Base-by-base conservation (phyloP, 1,140 invertebrate genomes). In the Drosophila littoralis region DNA sequence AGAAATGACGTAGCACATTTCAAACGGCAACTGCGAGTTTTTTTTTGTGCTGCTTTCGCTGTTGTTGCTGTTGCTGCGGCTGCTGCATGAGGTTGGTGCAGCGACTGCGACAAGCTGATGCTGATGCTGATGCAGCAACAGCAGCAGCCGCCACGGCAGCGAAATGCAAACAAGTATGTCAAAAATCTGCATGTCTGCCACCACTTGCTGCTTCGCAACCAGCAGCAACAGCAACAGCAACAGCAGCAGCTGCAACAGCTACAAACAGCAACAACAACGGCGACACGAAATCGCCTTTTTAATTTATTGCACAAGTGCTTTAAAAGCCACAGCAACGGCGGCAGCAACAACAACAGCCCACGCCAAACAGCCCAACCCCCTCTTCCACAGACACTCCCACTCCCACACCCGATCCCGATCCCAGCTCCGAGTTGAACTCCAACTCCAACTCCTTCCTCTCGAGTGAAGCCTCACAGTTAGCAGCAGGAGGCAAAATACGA, bases 131-230 rank as follows among this genome's bases (percentile, higher is more conserved):
- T 50, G 83, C 67, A 67, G 69, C 59, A 28, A 28, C 22, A 46
- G 61, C 71, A 67, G 64, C 80, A 75, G 60, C 71, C 58, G 81
- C 81, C 64, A 75, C 77, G 77, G 84, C 83, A 88, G 83, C 83
- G 89, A 89, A 89, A 88, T 89, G 84, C 84, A 88, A 88, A 88
- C 84, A 89, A 89, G 84, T 88, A 88, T 88, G 84, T 88, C 84
- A 88, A 88, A 88, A 88, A 88, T 88, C 84, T 88, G 85, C 84
- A 88, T 88, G 84, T 88, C 84, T 90, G 83, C 83, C 84, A 84
- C 83, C 83, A 89, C 84, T 88, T 89, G 83, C 79, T 77, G 82
- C 69, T 50, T 51, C 45, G 55, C 40, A 55, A 59, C 43, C 63
- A 43, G 33, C 46, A 38, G 40, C 59, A 50, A 13, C 48, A 51